These are phyloP conservation scores for Aspiorhynchus laticeps DNA, from an alignment of 2,113 vertebrate genomes.

Conservation along the genomic window DNA sequence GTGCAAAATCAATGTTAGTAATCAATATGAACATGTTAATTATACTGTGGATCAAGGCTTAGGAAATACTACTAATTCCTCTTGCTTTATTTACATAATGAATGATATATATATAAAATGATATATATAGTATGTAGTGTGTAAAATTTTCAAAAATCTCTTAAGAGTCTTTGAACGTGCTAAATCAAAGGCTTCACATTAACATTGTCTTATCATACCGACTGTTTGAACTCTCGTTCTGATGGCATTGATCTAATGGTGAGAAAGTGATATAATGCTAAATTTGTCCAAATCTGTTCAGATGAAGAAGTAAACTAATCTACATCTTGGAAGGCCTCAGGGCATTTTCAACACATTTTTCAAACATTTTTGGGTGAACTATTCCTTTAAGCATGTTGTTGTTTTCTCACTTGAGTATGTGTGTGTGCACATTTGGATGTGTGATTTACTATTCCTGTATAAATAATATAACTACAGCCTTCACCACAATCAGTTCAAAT, in stretches of 20 bases:
- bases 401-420: not conserved
- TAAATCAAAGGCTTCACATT: not conserved
- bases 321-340: not conserved
- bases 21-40: not conserved
- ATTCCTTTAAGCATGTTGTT: not conserved
- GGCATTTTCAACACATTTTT: too few relatives aligned
- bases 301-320: not conserved
- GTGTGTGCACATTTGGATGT: not conserved
- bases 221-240: not conserved
- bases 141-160: not conserved
- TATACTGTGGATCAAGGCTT: not conserved
- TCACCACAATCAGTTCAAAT: slow-evolving; percentile 6
- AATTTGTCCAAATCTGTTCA: not conserved
- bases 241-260: not conserved
- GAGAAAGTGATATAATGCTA: not conserved
- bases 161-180: not conserved
- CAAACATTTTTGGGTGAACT: not conserved
- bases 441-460: not conserved
- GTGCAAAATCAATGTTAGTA: not conserved
- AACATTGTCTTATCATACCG: not conserved
- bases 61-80: not conserved
- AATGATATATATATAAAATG: too few relatives aligned
- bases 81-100: not conserved
- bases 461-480: not conserved
- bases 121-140: not conserved